Percentiles rank a stretch among this genome's conserved stretches.
phyloP scores from a whole-genome alignment of 2,888 invertebrate genomes.

The Napeogenes inachia region DNA sequence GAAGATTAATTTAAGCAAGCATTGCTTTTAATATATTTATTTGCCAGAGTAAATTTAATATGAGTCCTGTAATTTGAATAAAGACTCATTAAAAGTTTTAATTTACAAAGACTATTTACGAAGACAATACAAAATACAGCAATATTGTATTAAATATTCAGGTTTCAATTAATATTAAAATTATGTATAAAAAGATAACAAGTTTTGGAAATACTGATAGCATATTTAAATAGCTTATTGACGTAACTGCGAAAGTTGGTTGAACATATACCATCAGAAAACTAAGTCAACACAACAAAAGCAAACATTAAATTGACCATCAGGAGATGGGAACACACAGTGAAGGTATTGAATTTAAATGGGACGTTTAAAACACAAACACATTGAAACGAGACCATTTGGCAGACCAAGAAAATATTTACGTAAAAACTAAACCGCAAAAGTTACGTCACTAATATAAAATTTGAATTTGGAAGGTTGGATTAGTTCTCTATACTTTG shows the following conservation, averaged over 20 bases:
- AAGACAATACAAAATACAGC: too few species aligned
- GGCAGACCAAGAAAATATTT: constrained; percentile 58
- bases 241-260: neutral
- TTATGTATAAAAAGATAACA: too few species aligned
- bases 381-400: constrained; percentile 72
- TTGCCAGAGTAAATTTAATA: neutral
- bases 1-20: neutral
- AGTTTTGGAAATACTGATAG: too few species aligned
- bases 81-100: too few species aligned
- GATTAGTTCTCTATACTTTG: constrained; percentile 8
- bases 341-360: constrained; percentile 71
- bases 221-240: too few species aligned
- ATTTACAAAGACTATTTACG: too few species aligned
- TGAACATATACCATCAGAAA: constrained; percentile 29
- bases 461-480: constrained; percentile 37
- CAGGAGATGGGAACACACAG: constrained; percentile 54
- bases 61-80: too few species aligned
- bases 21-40: neutral
- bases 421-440: constrained; percentile 58
- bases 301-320: constrained; percentile 61
- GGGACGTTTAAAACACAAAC: constrained; percentile 65
- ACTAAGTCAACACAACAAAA: constrained; percentile 53
- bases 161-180: too few species aligned
- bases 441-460: constrained; percentile 61
- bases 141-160: too few species aligned